Evolutionary conservation across 30 jellyfish, hydroid and myxozoan genomes (phyloP), one percentile per base, ranked within the genome.

Genomic region (Hydractinia echinata): DNA sequence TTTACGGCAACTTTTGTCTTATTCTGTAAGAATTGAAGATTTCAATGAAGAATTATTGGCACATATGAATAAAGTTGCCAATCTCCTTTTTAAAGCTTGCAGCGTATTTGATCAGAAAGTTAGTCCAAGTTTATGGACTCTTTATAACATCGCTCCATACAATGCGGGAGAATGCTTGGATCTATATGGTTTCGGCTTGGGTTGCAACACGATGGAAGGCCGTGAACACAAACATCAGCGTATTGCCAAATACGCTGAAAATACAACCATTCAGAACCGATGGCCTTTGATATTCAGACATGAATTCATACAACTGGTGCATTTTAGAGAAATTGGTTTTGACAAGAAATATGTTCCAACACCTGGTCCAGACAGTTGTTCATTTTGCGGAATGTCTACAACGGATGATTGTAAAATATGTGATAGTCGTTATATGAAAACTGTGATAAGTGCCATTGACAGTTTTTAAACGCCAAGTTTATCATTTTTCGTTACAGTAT

Each of bases 151-250:
- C 19, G 19, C 69, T 11, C 69, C 69, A 1, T 58, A 58, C 69
- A 58, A 58, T 58, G 69, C 69, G 1, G 69, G 19, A 13, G 18
- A 58, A 16, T 58, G 69, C 19, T 58, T 16, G 19, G 18, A 58
- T 13, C 15, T 58, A 16, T 58, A 58, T 16, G 19, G 19, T 11
- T 58, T 58, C 69, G 69, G 69, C 69, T 16, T 58, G 15, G 69
- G 69, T 58, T 58, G 69, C 69, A 58, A 58, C 69, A 58, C 44
- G 44, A 71, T 71, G 51, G 78, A 67, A 48, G 78, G 78, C 11
- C n/a, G 78, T 11, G 51, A 67, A 48, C 78, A 67, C 14, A 67
- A 67, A 48, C 78, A 67, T 67, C 78, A 67, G 51, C 19, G 21
- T 10, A 67, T 67, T 10, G 11, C 19, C n/a, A 67, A 67, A 21